Conservation (phyloP, 2,113 vertebrate species). For the Progne subis region DNA sequence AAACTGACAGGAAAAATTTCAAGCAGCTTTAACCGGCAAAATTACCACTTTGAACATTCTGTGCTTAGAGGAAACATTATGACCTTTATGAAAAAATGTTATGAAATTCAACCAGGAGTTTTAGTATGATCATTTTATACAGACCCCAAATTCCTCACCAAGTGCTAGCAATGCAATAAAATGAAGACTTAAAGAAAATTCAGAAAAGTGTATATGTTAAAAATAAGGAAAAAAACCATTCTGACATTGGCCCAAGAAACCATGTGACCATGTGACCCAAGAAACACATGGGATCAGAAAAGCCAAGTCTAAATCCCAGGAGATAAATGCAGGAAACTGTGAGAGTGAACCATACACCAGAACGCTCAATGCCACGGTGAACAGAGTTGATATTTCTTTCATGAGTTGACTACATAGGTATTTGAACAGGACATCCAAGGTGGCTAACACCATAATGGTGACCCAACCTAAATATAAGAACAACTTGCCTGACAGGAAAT, state of each 20-base stretch:
- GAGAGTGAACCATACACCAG: background rate
- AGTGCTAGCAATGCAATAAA: background rate
- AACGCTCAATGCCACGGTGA: background rate
- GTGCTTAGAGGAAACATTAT: background rate
- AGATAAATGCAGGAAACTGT: background rate
- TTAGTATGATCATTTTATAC: background rate
- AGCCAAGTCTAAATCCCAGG: background rate
- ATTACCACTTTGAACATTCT: rapidly evolving
- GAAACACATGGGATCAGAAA: background rate
- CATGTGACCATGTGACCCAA: background rate
- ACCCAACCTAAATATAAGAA: background rate
- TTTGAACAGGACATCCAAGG: background rate
- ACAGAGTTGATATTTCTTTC: background rate
- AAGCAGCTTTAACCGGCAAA: background rate
- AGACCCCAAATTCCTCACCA: background rate
- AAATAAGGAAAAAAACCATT: background rate
- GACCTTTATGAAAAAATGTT: background rate
- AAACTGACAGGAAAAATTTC: background rate
- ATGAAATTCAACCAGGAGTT: background rate
- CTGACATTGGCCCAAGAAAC: background rate
- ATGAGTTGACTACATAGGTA: background rate
- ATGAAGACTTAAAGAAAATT: background rate
- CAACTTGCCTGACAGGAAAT: slow-evolving; percentile 48
- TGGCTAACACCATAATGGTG: background rate
- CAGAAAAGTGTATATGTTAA: background rate